Evolutionary conservation across 2,888 invertebrate species (phyloP).

Genomic region (Hofmannophila pseudospretella): DNA sequence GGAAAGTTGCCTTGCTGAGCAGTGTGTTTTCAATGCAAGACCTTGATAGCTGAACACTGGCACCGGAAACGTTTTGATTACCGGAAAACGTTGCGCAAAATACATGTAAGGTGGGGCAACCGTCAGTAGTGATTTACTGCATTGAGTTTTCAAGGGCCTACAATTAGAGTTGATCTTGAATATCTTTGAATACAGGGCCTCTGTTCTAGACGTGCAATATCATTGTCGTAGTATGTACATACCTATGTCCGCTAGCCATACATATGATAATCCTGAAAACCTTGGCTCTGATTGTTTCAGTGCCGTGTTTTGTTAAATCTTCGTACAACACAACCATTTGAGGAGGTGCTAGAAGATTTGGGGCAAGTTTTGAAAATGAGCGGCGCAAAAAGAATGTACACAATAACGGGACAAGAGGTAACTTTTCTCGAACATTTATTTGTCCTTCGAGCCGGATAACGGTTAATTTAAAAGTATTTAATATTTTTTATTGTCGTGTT

Average conservation of each 20-base stretch:
- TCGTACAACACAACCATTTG: constrained; percentile 94
- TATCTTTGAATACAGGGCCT: too few species aligned
- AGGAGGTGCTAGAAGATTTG: constrained; percentile 94
- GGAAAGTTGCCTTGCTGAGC: not conserved
- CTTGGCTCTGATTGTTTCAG: too few species aligned
- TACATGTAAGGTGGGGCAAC: constrained; percentile 25
- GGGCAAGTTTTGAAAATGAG: constrained; percentile 95
- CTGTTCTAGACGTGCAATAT: too few species aligned
- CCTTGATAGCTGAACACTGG: constrained; percentile 50
- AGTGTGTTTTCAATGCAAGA: constrained; percentile 34
- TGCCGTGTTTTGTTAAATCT: constrained; percentile 94
- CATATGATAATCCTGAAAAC: too few species aligned
- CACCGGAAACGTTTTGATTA: constrained; percentile 30
- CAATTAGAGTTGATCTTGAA: constrained; percentile 1
- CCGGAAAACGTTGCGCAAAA: constrained; percentile 30
- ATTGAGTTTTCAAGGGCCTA: constrained; percentile 1
- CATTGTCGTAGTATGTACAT: too few species aligned
- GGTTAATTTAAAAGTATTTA: too few species aligned
- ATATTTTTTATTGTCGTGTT: too few species aligned
- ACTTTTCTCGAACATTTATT: not conserved
- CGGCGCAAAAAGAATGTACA: constrained; percentile 94
- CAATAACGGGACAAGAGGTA: constrained; percentile 94
- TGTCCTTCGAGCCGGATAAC: not conserved
- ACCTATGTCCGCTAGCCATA: too few species aligned
- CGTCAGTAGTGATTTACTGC: constrained; percentile 12